Conservation (phyloP, 2,113 vertebrate species). For the Ivindomyrus marchei region DNA sequence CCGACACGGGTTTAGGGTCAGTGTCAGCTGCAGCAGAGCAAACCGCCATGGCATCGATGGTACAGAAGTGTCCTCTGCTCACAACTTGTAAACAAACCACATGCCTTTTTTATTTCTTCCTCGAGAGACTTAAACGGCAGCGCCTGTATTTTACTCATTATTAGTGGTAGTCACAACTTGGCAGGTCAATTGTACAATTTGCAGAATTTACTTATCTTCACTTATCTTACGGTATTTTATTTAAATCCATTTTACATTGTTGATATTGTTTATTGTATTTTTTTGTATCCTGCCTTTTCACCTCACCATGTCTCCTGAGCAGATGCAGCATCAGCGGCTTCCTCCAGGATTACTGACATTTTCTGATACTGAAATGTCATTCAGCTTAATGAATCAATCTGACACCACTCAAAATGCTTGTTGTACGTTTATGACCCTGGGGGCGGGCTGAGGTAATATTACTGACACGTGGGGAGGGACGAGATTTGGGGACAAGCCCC, state of each 20-base stretch:
- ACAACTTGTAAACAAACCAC: neutral
- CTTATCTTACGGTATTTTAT: neutral
- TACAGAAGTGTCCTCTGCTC: neutral
- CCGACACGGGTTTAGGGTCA: neutral
- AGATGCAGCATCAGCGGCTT: neutral
- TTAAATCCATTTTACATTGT: neutral
- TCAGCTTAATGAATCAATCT: neutral
- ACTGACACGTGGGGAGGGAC: neutral
- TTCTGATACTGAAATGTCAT: neutral
- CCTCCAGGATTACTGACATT: neutral
- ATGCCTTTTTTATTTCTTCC: neutral
- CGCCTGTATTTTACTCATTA: neutral
- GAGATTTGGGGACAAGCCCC: neutral
- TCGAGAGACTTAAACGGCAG: neutral
- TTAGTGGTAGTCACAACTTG: neutral
- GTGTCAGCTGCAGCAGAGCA: neutral
- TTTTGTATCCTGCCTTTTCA: neutral
- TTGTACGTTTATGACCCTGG: neutral
- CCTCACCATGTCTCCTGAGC: neutral
- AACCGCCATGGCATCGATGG: neutral
- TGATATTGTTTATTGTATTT: neutral
- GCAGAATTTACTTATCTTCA: neutral
- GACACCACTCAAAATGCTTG: neutral
- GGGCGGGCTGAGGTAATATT: neutral
- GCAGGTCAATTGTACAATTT: neutral